phyloP scores from a whole-genome alignment of 2,113 vertebrate species.

The Tenebrosternarchus preto region DNA sequence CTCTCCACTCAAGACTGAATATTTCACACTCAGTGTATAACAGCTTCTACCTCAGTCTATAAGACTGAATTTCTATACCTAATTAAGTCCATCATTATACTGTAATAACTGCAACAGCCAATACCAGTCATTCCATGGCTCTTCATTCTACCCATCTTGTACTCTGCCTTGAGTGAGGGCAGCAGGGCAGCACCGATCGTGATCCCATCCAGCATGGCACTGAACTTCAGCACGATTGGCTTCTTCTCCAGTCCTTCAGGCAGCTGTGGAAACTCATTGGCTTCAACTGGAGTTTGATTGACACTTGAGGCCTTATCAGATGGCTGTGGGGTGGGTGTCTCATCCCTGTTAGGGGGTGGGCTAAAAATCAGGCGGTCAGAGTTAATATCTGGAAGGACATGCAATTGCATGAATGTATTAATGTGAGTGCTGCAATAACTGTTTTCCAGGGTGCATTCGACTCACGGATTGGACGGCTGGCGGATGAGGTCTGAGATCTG shows the following conservation, averaged over 20 bases:
- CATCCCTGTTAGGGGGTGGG: constrained; percentile 84
- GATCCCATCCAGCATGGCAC: constrained; percentile 95
- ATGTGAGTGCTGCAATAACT: not conserved
- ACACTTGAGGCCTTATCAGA: constrained; percentile 91
- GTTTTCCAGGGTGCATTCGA: constrained; percentile 18
- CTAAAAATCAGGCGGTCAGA: constrained; percentile 62
- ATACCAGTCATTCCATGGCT: constrained; percentile 97
- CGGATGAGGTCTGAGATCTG: constrained; percentile 98
- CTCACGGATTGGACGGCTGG: constrained; percentile 88
- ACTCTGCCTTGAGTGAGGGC: constrained; percentile 95
- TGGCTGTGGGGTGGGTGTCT: constrained; percentile 86
- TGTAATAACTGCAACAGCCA: not conserved
- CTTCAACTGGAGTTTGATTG: constrained; percentile 93
- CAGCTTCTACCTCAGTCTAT: too few relatives aligned
- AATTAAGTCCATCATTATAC: not conserved
- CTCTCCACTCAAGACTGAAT: too few relatives aligned
- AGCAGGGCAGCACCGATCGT: constrained; percentile 93
- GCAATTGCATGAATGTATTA: not conserved
- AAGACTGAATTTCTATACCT: too few relatives aligned
- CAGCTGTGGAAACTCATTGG: constrained; percentile 95
- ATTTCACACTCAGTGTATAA: too few relatives aligned
- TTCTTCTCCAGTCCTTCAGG: constrained; percentile 98
- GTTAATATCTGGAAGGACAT: constrained; percentile 3
- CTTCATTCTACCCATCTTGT: constrained; percentile 97
- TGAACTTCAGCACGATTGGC: constrained; percentile 98